Base-by-base conservation (phyloP, 2,888 invertebrate genomes). In the Caenorhabditis auriculariae region DNA sequence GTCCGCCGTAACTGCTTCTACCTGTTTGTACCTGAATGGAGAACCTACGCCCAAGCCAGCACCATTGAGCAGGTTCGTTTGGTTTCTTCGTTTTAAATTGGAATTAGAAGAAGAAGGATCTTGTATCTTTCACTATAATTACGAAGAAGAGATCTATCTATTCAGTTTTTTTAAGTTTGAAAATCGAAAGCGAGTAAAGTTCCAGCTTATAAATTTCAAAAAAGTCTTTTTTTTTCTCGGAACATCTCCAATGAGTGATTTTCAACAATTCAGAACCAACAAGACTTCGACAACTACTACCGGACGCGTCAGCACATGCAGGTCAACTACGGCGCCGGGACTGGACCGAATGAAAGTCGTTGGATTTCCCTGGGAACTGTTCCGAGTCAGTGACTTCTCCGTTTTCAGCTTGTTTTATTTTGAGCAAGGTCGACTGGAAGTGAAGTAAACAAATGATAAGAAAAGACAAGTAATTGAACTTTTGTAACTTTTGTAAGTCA, bases 21-120 rank as follows among this genome's bases (percentile, higher is more conserved):
- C 52, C 59, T 80, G 21, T 80, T 76, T 42, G 77, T 80, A 6
- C 78, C 80, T 6, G 80, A 80, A 44, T 80, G 80, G 78, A 56
- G 77, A 26, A 59, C 63, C 6, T 80, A 64, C 46, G 78, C 78
- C 1, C 75, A 76, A 42, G 60, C 68, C 6, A 66, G 65, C 43
- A 61, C 65, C 7, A 63, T 61, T 17, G 70, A 73, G 23, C 76
- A 72, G 68, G 70, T 69, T 42, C 6, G 5, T 24, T 2, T 4
- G 6, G 23, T 1, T 28, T 28, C 24, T 6, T 9, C 19, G 4
- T 26, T 7, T 6, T 28, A 46, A n/a, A n/a, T n/a, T n/a, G n/a
- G n/a, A n/a, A n/a, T n/a, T n/a, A n/a, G n/a, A n/a, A 35, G n/a
- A 12, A n/a, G n/a, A 35, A 35, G 35, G 9, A 12, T 9, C 35